phyloP scores from a whole-genome alignment of 2,113 vertebrate genomes.

The Menidia beryllina region DNA sequence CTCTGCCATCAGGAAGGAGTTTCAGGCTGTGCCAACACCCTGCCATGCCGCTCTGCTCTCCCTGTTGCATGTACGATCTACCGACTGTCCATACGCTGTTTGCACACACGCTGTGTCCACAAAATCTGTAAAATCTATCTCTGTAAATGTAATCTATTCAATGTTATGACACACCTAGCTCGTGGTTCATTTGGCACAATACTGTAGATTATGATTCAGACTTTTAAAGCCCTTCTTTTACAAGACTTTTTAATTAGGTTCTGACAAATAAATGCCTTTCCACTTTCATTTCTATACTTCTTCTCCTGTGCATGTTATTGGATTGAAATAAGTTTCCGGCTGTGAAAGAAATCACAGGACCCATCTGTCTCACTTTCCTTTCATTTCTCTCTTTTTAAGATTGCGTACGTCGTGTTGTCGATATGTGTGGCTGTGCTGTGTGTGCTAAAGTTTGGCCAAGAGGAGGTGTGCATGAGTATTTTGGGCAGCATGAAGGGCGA shows the following conservation, averaged over 20 bases:
- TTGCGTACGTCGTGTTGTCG: conserved; percentile 85
- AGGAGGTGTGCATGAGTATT: conserved; percentile 83
- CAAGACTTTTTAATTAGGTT: too few species aligned
- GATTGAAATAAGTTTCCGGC: background rate
- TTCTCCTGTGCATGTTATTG: background rate
- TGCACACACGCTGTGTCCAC: conserved; percentile 2
- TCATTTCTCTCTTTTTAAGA: conserved; percentile 70
- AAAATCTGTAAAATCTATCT: too few species aligned
- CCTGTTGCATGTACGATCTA: conserved; percentile 88
- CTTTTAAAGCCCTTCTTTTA: too few species aligned
- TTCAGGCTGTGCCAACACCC: conserved; percentile 85
- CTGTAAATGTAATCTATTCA: background rate
- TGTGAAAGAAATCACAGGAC: background rate
- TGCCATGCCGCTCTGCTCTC: conserved; percentile 81
- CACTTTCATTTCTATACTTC: too few species aligned
- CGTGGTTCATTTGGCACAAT: background rate
- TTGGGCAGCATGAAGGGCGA: conserved; percentile 79
- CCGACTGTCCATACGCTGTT: too few species aligned
- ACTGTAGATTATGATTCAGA: too few species aligned
- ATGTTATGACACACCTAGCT: background rate
- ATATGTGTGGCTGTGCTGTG: conserved; percentile 86
- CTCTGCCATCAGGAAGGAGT: conserved; percentile 86
- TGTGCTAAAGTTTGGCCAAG: conserved; percentile 80
- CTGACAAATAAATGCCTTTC: too few species aligned
- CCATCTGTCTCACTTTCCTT: conserved; percentile 1